Conservation (phyloP, 2,797 vertebrate species). For the Gila robusta region DNA sequence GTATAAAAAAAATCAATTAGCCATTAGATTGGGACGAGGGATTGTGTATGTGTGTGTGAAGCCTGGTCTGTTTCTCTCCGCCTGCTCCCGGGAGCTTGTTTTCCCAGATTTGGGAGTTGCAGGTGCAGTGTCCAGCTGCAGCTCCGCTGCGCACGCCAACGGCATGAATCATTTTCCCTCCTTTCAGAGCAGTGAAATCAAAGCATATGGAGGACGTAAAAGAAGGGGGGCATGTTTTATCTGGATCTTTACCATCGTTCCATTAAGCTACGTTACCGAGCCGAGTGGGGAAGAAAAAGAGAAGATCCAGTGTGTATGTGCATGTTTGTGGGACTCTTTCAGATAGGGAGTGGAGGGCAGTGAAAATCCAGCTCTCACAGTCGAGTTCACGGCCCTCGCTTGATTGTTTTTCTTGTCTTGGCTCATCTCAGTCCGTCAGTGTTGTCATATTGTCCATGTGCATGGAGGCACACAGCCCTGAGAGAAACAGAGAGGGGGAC, state of each 20-base stretch:
- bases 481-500: conserved; percentile 63
- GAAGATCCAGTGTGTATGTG: conserved; percentile 22
- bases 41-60: conserved; percentile 17
- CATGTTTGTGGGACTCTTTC: conserved; percentile 20
- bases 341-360: conserved; percentile 18
- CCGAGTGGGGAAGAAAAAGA: conserved; percentile 43
- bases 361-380: conserved; percentile 23
- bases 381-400: conserved; percentile 35
- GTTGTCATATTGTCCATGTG: conserved; percentile 55
- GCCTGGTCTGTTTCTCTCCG: conserved; percentile 50
- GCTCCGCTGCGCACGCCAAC: conserved; percentile 73
- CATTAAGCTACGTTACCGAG: conserved; percentile 47
- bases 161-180: conserved; percentile 77
- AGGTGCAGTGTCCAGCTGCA: conserved; percentile 82
- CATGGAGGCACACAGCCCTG: conserved; percentile 44
- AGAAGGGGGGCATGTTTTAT: conserved; percentile 58
- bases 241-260: conserved; percentile 53
- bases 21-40: conserved; percentile 63
- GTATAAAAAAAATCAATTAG: conserved; percentile 65
- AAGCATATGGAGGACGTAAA: conserved; percentile 73
- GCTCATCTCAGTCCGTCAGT: conserved; percentile 53
- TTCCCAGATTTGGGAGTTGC: conserved; percentile 69
- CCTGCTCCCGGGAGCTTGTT: conserved; percentile 75
- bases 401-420: conserved; percentile 57
- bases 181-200: conserved; percentile 68